Evolutionary conservation across 2,113 vertebrate genomes (phyloP).

Genomic region (Sinocyclocheilus rhinocerous): DNA sequence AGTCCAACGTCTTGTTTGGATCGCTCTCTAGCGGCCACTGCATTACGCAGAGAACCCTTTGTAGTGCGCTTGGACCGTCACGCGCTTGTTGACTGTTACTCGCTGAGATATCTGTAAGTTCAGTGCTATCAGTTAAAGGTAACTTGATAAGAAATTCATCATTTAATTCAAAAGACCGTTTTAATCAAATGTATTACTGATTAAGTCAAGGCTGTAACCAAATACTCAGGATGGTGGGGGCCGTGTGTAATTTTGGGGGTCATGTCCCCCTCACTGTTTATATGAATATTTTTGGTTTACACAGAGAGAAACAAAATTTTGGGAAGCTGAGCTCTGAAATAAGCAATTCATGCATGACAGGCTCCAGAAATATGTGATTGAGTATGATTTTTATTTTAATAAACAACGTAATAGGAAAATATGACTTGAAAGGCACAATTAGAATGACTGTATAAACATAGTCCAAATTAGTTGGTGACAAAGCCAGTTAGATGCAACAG

Average conservation of each 20-base stretch:
- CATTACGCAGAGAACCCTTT: background rate
- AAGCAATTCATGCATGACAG: background rate
- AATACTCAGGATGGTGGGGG: background rate
- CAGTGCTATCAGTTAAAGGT: background rate
- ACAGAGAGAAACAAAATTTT: background rate
- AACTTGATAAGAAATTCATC: background rate
- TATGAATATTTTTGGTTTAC: constrained; percentile 2
- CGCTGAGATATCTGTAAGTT: background rate
- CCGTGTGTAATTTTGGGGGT: background rate
- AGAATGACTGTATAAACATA: constrained; percentile 9
- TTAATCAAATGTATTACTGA: background rate
- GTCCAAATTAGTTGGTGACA: constrained; percentile 19
- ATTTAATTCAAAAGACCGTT: background rate
- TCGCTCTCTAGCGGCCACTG: constrained; percentile 74
- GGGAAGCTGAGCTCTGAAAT: background rate
- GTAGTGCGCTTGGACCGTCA: background rate
- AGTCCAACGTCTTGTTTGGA: constrained; percentile 55
- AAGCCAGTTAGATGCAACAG: constrained; percentile 12
- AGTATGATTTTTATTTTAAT: background rate
- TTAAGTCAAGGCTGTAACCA: background rate
- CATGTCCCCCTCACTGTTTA: background rate
- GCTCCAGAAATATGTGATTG: background rate
- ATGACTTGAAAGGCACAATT: background rate
- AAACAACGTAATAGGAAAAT: background rate
- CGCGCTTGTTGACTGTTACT: background rate